Base-by-base conservation (phyloP, 2,888 invertebrate genomes). In the Agrochola circellaris region DNA sequence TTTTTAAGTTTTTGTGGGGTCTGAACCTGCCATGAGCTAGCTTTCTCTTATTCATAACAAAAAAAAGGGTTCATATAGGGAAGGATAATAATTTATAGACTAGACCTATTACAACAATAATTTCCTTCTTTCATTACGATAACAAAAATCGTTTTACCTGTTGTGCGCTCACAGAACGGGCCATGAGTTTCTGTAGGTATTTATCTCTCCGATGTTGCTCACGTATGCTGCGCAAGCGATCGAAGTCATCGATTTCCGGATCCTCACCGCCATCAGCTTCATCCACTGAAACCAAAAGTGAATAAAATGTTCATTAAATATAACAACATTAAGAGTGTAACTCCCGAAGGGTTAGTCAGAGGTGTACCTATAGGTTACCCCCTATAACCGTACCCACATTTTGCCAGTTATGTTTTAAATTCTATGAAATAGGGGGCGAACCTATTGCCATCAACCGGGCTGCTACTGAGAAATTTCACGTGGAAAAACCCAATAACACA, bases 171-270 rank as follows among this genome's bases (percentile, higher is more conserved):
- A 97, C 94, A 64, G 97, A 97, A 74, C 98, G 96, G 0, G 97
- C 97, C 92, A 97, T 94, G 9, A 97, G 91, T 89, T 97, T 97
- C 84, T 97, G 97, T 84, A 97, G 93, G 83, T 97, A 97, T 73
- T 97, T 97, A 74, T 97, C 97, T 11, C 96, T 93, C n/a, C 98
- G 97, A 90, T 98, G 97, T 89, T 97, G 97, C 89, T 98, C 98
- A 4, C 98, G 97, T 74, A 97, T 97, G 65, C 97, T 97, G 89
- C 98, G 98, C 68, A 98, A 94, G 77, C 97, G 97, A 66, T 97
- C 97, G 89, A 98, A 98, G 84, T 98, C 98, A 89, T 98, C 98
- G 75, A 97, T 96, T 60, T 93, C 94, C 0, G 88, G 86, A 26
- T 93, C 87, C 3, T 93, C 92, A 0, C 88, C 94, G 6, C 95